These are phyloP conservation scores for Capricornis sumatraensis DNA, from an alignment of 2,113 vertebrate genomes.

Conservation along the genomic window DNA sequence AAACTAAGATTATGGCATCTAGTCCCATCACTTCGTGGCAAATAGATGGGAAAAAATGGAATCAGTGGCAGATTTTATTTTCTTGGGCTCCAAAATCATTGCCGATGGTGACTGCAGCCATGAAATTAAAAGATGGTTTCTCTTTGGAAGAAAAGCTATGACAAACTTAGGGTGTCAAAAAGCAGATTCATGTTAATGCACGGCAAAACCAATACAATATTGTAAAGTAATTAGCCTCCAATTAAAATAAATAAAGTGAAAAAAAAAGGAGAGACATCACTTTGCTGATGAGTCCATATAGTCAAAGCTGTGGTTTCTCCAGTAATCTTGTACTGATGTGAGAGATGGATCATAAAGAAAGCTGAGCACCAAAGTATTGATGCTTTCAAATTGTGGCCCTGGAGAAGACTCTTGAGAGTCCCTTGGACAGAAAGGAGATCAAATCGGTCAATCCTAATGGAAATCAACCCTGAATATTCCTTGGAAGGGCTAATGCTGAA, in stretches of 20 bases:
- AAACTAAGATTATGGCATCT: background rate
- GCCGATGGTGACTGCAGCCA: accelerated
- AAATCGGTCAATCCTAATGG: background rate
- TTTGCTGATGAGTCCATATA: background rate
- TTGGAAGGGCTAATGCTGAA: background rate
- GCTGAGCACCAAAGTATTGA: background rate
- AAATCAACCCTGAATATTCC: background rate
- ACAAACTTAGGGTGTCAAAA: background rate
- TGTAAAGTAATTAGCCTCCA: no score
- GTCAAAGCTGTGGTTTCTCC: background rate
- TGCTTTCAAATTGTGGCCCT: background rate
- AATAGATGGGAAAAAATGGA: background rate
- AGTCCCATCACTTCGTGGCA: background rate
- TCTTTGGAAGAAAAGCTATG: background rate
- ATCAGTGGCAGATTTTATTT: background rate
- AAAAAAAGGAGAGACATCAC: background rate
- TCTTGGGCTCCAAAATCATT: background rate
- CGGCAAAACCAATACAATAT: no score
- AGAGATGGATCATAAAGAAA: background rate
- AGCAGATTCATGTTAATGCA: background rate
- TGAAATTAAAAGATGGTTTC: background rate
- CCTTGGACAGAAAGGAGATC: background rate
- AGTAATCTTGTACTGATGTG: background rate
- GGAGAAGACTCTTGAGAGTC: background rate
- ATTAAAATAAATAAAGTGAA: no score